Conservation (phyloP, 2,113 vertebrate species). For the Anguilla rostrata region DNA sequence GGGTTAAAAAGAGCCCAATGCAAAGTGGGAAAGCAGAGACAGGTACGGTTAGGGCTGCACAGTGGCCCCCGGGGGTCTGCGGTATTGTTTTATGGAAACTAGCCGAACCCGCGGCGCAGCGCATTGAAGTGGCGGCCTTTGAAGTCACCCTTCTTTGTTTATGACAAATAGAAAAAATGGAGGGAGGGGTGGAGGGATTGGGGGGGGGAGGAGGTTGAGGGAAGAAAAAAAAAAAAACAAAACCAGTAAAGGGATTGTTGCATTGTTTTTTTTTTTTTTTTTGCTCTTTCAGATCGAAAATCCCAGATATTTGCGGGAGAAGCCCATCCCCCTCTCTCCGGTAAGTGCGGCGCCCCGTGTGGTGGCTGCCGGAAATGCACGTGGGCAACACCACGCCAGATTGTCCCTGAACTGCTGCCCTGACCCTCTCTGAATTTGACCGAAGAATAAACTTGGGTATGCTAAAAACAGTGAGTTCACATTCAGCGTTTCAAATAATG, state of each 20-base stretch:
- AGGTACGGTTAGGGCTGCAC: constrained; percentile 38
- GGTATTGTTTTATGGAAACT: constrained; percentile 62
- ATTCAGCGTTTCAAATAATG: background rate
- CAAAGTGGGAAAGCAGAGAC: constrained; percentile 50
- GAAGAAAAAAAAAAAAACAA: constrained; percentile 15
- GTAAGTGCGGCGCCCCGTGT: constrained; percentile 66
- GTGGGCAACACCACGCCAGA: background rate
- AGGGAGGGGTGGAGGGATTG: constrained; percentile 39
- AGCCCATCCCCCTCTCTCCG: constrained; percentile 75
- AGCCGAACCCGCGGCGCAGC: constrained; percentile 48
- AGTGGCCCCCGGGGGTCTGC: constrained; percentile 57
- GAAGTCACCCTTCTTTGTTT: constrained; percentile 59
- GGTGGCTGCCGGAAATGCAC: background rate
- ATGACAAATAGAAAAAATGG: constrained; percentile 47
- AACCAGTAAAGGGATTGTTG: constrained; percentile 33
- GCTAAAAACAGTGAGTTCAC: background rate
- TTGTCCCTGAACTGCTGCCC: background rate
- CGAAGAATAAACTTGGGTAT: background rate
- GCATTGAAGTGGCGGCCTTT: constrained; percentile 51
- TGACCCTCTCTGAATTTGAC: background rate
- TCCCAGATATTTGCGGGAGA: constrained; percentile 86
- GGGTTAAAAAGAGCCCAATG: constrained; percentile 1
- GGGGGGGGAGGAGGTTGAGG: constrained; percentile 30
- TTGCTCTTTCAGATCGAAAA: constrained; percentile 85
- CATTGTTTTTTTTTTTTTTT: constrained; percentile 34